These are phyloP conservation scores for Rhopalosiphum maidis DNA, from an alignment of 1,140 invertebrate genomes.

Conservation along the genomic window DNA sequence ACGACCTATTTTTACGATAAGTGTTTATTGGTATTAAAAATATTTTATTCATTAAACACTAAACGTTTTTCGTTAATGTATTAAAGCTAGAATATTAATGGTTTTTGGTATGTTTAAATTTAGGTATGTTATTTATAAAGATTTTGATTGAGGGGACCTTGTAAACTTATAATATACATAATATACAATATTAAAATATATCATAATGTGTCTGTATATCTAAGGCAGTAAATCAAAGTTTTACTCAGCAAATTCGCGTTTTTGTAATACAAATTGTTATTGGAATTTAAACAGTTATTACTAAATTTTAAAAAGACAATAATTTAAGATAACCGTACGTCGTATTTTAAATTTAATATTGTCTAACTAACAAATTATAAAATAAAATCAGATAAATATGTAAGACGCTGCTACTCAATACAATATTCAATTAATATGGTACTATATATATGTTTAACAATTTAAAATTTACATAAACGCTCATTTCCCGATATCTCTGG, in stretches of 20 bases:
- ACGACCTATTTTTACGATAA: neutral
- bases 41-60: neutral
- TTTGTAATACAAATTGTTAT: neutral
- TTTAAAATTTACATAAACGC: too few species aligned
- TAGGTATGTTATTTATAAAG: neutral
- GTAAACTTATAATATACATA: neutral
- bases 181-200: too few species aligned
- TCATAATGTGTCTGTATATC: too few species aligned
- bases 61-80: neutral
- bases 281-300: neutral
- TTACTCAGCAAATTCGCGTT: neutral
- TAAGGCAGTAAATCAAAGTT: neutral
- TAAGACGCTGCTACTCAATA: too few species aligned
- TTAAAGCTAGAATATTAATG: neutral
- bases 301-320: neutral
- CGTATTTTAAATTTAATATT: too few species aligned
- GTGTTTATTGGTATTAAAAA: neutral
- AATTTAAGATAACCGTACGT: neutral
- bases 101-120: too few species aligned
- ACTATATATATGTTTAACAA: too few species aligned
- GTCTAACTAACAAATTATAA: too few species aligned
- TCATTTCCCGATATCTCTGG: too few species aligned
- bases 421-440: too few species aligned
- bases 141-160: neutral
- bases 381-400: too few species aligned